A percentile compares a stretch with the other conserved stretches of the same genome.
Evolutionary conservation across 1,140 invertebrate species (phyloP).

Genomic region (Galleria mellonella): DNA sequence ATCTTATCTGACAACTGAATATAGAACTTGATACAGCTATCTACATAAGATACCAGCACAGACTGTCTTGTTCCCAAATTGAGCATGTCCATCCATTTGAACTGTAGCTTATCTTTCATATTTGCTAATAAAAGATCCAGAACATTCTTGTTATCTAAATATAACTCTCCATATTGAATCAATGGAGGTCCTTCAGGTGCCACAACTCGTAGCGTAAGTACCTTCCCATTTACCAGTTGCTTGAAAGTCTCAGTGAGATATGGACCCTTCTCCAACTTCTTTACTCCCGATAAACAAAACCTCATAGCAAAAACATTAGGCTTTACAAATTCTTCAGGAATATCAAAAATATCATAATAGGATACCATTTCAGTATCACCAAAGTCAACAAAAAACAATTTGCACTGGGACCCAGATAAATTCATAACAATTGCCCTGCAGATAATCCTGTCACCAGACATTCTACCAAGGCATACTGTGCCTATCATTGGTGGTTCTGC

Average conservation of each 20-base stretch:
- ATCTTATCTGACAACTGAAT: conserved; percentile 79
- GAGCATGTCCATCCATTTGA: conserved; percentile 67
- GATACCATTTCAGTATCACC: conserved; percentile 82
- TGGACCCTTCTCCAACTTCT: conserved; percentile 77
- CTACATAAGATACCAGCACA: conserved; percentile 81
- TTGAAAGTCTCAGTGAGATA: conserved; percentile 83
- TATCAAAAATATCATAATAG: conserved; percentile 81
- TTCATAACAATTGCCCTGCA: conserved; percentile 84
- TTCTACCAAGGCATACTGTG: conserved; percentile 81
- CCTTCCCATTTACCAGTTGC: conserved; percentile 76
- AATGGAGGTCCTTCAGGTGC: conserved; percentile 79
- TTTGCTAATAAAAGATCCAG: conserved; percentile 70
- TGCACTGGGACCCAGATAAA: conserved; percentile 75
- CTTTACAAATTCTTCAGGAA: conserved; percentile 80
- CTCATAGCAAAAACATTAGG: conserved; percentile 83
- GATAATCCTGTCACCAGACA: conserved; percentile 77
- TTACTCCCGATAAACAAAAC: conserved; percentile 81
- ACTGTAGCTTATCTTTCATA: conserved; percentile 64
- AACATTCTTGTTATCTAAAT: conserved; percentile 74
- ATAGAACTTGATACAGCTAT: conserved; percentile 82
- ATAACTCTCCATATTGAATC: conserved; percentile 83
- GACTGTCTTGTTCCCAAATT: conserved; percentile 67
- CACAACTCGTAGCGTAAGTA: conserved; percentile 78
- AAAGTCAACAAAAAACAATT: conserved; percentile 86
- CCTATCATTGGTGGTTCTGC: conserved; percentile 79